Percentiles rank a stretch among this genome's conserved stretches.
phyloP scores from a whole-genome alignment of 2,797 vertebrate genomes.

The Orestias chungarensis region DNA sequence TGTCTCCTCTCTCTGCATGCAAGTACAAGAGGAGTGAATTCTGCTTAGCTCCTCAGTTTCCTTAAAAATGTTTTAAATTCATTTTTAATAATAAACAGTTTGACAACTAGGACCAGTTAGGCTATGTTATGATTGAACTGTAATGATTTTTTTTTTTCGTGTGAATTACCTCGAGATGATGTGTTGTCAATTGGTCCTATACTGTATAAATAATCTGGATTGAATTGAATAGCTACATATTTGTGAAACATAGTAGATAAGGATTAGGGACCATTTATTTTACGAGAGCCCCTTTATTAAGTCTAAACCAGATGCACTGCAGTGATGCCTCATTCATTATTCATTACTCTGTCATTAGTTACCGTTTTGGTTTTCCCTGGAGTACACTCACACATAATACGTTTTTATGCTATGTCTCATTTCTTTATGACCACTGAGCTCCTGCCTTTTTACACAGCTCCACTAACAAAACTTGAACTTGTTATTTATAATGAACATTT shows the following conservation, averaged over 20 bases:
- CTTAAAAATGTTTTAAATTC: too few relatives aligned
- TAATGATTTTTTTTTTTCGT: too few relatives aligned
- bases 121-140: too few relatives aligned
- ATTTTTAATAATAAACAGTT: too few relatives aligned
- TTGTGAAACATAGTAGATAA: constrained; percentile 1
- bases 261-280: constrained; percentile 8
- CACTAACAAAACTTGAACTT: background rate
- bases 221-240: background rate
- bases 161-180: too few relatives aligned
- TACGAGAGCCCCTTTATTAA: constrained; percentile 11
- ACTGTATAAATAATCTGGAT: too few relatives aligned
- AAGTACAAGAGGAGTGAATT: too few relatives aligned
- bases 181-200: too few relatives aligned
- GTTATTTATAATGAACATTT: background rate
- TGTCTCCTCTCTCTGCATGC: too few relatives aligned
- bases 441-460: background rate
- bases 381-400: constrained; percentile 10
- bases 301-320: constrained; percentile 8
- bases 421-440: constrained; percentile 13
- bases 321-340: constrained; percentile 12
- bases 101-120: too few relatives aligned
- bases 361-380: constrained; percentile 2
- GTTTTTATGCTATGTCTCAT: constrained; percentile 18
- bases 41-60: too few relatives aligned
- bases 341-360: constrained; percentile 20